phyloP scores from a whole-genome alignment of 2,888 invertebrate genomes.

The Chaetoderma sp. region DNA sequence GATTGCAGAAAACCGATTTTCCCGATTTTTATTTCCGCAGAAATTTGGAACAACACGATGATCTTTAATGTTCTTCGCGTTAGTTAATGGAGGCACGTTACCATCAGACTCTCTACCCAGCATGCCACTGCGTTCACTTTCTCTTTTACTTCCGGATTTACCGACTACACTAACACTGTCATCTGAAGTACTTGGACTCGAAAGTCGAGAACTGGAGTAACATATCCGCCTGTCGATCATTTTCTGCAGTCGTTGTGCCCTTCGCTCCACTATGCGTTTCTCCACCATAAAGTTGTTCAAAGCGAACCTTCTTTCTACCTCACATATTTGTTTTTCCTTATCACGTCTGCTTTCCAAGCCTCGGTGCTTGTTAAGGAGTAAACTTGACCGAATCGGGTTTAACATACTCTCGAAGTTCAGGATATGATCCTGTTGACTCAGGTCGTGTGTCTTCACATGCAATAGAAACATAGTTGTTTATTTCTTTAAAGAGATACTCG shows the following conservation, averaged over 20 bases:
- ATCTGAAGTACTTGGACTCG: no score
- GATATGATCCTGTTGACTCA: constrained; percentile 55
- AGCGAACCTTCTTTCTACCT: constrained; percentile 43
- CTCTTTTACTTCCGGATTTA: no score
- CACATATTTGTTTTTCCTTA: constrained; percentile 39
- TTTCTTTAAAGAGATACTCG: no score
- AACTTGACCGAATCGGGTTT: constrained; percentile 44
- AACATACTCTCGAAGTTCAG: constrained; percentile 55
- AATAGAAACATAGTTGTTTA: constrained; percentile 42
- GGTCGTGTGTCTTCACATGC: constrained; percentile 44
- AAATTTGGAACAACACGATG: no score
- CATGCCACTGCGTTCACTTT: no score
- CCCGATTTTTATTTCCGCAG: no score
- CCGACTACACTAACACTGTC: no score
- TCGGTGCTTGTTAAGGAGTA: constrained; percentile 58
- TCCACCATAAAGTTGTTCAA: constrained; percentile 44
- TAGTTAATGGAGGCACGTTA: no score
- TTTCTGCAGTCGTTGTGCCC: constrained; percentile 23
- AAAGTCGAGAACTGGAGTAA: no score
- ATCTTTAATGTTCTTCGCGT: no score
- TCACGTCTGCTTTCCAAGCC: constrained; percentile 45
- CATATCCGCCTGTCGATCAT: not conserved
- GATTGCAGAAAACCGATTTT: no score
- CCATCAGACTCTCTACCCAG: no score
- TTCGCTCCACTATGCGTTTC: constrained; percentile 44